Percentiles rank a stretch among this genome's conserved stretches.
Evolutionary conservation across 2,113 vertebrate species (phyloP).

Genomic region (Morone chrysops): DNA sequence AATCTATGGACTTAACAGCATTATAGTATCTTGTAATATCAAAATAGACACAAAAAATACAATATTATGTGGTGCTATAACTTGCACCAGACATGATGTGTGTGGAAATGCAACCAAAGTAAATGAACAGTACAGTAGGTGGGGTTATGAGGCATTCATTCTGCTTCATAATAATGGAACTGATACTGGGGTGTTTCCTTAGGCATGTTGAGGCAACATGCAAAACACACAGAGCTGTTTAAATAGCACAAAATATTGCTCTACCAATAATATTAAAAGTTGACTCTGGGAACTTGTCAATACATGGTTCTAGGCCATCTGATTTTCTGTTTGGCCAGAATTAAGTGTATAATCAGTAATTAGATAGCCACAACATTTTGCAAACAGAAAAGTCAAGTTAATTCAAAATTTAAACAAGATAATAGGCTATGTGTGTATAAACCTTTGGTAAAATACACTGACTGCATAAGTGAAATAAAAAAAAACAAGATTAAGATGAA

Average conservation of each 20-base stretch:
- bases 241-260: neutral
- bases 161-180: neutral
- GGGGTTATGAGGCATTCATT: neutral
- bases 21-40: neutral
- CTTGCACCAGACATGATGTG: neutral
- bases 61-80: neutral
- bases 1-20: neutral
- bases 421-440: neutral
- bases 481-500: neutral
- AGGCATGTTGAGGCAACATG: slow-evolving; percentile 1
- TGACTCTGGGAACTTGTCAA: neutral
- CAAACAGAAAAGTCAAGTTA: no score
- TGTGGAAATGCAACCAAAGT: neutral
- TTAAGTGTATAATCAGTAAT: neutral
- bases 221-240: neutral
- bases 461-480: neutral
- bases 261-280: neutral
- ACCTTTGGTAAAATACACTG: neutral
- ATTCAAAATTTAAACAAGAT: no score
- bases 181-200: neutral
- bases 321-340: neutral
- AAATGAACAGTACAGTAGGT: neutral
- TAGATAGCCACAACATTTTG: no score
- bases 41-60: neutral
- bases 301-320: neutral